A percentile compares a stretch with the other conserved stretches of the same genome.
These are phyloP conservation scores for Apodemia mormo DNA, from an alignment of 2,888 invertebrate genomes.

Conservation along the genomic window DNA sequence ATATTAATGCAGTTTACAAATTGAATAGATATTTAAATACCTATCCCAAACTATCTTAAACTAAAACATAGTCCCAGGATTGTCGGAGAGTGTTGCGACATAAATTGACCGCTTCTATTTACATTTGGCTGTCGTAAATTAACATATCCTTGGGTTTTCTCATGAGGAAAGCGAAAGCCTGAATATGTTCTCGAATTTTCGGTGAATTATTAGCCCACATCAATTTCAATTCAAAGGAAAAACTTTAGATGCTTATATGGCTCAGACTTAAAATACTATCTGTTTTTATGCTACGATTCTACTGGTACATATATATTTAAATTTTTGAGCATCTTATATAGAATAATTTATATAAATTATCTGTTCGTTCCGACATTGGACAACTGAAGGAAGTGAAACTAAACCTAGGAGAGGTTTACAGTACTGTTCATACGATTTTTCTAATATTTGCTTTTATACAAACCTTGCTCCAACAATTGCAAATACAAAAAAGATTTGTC, in stretches of 20 bases:
- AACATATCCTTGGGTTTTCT: conserved; percentile 75
- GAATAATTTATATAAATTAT: too few species aligned
- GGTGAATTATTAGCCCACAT: conserved; percentile 18
- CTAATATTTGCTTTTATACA: too few species aligned
- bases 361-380: too few species aligned
- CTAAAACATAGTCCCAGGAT: conserved; percentile 33
- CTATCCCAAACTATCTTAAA: conserved; percentile 1
- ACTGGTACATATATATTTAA: too few species aligned
- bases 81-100: conserved; percentile 68
- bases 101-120: conserved; percentile 71
- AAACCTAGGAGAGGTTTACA: too few species aligned
- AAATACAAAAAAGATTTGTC: too few species aligned
- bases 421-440: too few species aligned
- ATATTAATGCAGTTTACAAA: neutral
- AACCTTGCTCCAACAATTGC: too few species aligned
- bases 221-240: conserved; percentile 11
- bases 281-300: neutral
- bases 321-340: too few species aligned
- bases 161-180: conserved; percentile 59
- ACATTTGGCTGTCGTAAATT: conserved; percentile 66
- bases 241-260: neutral
- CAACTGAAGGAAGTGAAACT: too few species aligned
- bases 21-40: neutral
- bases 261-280: neutral
- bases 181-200: conserved; percentile 47